Base-by-base conservation (phyloP, 30 jellyfish, hydroid and myxozoan genomes). In the Nemopilema nomurai region DNA sequence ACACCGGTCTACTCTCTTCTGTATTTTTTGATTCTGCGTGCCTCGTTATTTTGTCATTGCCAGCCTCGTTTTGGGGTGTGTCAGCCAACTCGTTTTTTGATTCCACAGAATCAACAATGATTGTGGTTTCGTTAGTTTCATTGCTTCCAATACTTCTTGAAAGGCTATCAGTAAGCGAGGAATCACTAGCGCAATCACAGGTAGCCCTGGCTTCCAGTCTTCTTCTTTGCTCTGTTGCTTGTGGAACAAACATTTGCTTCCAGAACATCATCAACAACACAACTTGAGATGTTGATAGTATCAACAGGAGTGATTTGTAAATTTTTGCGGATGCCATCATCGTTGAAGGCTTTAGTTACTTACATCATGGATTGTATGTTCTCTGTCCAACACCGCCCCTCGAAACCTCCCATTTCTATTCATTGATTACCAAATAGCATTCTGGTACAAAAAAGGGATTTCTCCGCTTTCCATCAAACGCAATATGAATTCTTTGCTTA, bases 1-100 rank as follows among this genome's bases (percentile, higher is more conserved):
- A 28, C 1, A 69, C 53, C 21, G 93, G 92, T 52, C 81, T 73
- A 29, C 65, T 28, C 41, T 70, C 51, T 41, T 41, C 57, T 41
- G 57, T 41, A 3, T 6, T 13, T 41, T 41, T 41, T 6, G 57
- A 41, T 41, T 41, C 57, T 41, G 57, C 57, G 6, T 41, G 57
- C 57, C 57, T 41, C 57, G 57, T 41, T 41, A n/a, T n/a, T n/a
- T n/a, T n/a, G n/a, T 41, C 13, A 41, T 41, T 41, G 57, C 6
- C 13, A 41, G 57, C 57, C 57, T 41, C 57, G 57, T 13, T 41
- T 41, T 41, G 57, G 57, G 57, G 13, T 41, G 57, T 13, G 13
- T 41, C 57, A 41, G 6, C 57, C 57, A 41, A 13, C 57, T 13
- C 13, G 57, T 41, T 41, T 3, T 13, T 41, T 3, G 13, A 41